phyloP scores from a whole-genome alignment of 2,888 invertebrate species.

The Notodonta dromedarius region DNA sequence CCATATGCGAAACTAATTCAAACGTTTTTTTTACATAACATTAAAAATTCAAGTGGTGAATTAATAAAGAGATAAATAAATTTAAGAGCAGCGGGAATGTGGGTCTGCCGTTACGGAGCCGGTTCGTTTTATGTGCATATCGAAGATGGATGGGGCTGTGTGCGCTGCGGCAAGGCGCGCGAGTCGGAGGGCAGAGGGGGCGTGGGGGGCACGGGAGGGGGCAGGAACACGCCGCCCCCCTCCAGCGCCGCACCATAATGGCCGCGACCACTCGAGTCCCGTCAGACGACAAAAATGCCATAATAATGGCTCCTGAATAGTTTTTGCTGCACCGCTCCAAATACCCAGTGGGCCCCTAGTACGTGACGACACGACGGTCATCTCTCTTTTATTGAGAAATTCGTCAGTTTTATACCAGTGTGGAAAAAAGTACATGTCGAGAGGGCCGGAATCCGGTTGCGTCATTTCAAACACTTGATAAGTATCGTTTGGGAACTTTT shows the following conservation, averaged over 20 bases:
- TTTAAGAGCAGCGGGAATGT: constrained; percentile 82
- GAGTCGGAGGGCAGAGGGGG: constrained; percentile 38
- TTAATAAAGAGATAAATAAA: constrained; percentile 84
- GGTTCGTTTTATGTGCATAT: constrained; percentile 83
- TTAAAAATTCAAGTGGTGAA: constrained; percentile 77
- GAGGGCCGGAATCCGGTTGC: constrained; percentile 79
- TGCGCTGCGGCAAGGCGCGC: constrained; percentile 54
- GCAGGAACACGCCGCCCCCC: constrained; percentile 51
- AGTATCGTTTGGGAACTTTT: constrained; percentile 77
- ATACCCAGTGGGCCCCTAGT: constrained; percentile 73
- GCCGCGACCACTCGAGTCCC: constrained; percentile 79
- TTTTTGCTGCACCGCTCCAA: constrained; percentile 83
- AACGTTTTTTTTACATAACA: constrained; percentile 50
- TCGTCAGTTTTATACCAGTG: constrained; percentile 80
- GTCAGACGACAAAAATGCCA: constrained; percentile 85
- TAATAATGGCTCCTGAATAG: constrained; percentile 82
- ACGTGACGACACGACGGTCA: constrained; percentile 80
- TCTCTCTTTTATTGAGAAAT: constrained; percentile 84
- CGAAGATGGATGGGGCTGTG: constrained; percentile 80
- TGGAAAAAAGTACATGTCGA: constrained; percentile 70
- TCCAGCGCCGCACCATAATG: constrained; percentile 67
- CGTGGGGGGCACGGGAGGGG: constrained; percentile 37
- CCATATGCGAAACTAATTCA: constrained; percentile 23
- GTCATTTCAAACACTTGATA: constrained; percentile 85
- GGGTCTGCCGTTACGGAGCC: constrained; percentile 80